Base-by-base conservation (phyloP, 2,888 invertebrate species). In the Pterostichus niger region DNA sequence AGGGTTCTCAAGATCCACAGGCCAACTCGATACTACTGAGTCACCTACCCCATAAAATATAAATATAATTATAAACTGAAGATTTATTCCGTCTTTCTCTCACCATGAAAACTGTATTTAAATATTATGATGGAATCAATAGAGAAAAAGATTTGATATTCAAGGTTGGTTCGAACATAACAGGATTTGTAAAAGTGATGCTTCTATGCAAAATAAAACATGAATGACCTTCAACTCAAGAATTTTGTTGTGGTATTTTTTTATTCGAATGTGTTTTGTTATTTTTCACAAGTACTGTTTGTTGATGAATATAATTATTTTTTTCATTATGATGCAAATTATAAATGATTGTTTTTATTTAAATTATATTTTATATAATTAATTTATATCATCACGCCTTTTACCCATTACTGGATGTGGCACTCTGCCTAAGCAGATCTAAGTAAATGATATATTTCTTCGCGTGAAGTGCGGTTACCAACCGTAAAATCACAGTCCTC, bases 121-220 rank as follows among this genome's bases (percentile, higher is more conserved):
- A 49, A 49, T 49, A 49, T 2, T 49, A 10, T 49, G 1, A 49
- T 2, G 1, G 49, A 40, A 49, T 49, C 2, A 49, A 49, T 6
- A 35, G 64, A 64, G 64, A 35, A 64, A 49, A 49, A 75, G 75
- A 75, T 75, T 64, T 33, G 7, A 5, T 49, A 24, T 75, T 75
- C 49, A 75, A 75, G 75, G 75, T 24, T 64, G 35, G 33, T 64
- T 13, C 1, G 75, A 31, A 24, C 15, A 31, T 75, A 75, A 75
- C 75, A 52, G 75, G 75, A 75, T 46, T 75, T 52, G 49, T 49
- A 49, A 75, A 75, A 46, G 44, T 75, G 75, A 11, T 46, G 75
- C 46, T 64, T 64, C 64, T 31, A 13, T 64, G 33, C 33, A 33
- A 64, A 64, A 33, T 64, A 64, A 59, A 59, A 64, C 64, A 64